A percentile compares a stretch with the other conserved stretches of the same genome.
phyloP scores from a whole-genome alignment of 2,113 vertebrate species.

The Poecile atricapillus region DNA sequence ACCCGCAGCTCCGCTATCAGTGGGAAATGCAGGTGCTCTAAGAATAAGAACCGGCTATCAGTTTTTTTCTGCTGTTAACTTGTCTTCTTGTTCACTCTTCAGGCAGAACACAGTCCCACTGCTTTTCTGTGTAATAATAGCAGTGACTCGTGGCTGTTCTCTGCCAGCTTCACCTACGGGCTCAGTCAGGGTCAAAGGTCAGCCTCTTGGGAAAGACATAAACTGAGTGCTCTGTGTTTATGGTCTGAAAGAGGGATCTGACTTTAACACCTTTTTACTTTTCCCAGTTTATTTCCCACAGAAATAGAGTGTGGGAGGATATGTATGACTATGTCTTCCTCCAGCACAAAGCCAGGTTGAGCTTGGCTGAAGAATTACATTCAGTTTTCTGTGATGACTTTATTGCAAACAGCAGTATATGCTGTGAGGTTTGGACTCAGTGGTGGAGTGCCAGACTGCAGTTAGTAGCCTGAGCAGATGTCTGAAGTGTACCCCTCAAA shows the following conservation, averaged over 20 bases:
- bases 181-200: not conserved
- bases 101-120: not conserved
- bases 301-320: not conserved
- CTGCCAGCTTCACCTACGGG: not conserved
- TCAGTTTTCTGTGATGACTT: not conserved
- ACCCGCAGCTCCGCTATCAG: not conserved
- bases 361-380: not conserved
- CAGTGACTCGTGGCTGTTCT: not conserved
- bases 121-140: not conserved
- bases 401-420: not conserved
- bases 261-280: not conserved
- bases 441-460: not conserved
- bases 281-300: not conserved
- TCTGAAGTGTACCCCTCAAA: not conserved
- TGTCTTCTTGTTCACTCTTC: not conserved
- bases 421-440: not conserved
- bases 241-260: not conserved
- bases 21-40: conserved; percentile 39
- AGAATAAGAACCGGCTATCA: not conserved
- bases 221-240: not conserved
- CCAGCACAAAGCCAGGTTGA: not conserved
- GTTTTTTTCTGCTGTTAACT: not conserved
- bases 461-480: not conserved
- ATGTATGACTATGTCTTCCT: not conserved
- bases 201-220: not conserved